These are phyloP conservation scores for Acanthopagrus latus DNA, from an alignment of 2,797 vertebrate species.

Conservation along the genomic window DNA sequence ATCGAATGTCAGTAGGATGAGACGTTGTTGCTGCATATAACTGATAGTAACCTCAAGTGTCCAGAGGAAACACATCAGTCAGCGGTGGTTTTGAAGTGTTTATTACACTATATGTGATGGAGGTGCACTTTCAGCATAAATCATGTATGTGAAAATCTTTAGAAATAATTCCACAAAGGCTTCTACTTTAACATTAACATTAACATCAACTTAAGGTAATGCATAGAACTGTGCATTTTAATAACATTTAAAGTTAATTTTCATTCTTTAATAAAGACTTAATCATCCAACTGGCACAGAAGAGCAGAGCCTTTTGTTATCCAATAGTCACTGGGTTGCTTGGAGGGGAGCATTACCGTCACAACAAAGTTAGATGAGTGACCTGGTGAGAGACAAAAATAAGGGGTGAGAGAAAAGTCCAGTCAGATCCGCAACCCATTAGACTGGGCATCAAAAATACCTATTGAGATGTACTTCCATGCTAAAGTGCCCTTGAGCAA, in stretches of 20 bases:
- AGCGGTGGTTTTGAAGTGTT: constrained; percentile 8
- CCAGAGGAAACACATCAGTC: constrained; percentile 16
- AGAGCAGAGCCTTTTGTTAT: constrained; percentile 88
- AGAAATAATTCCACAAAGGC: constrained; percentile 28
- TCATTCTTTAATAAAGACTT: constrained; percentile 41
- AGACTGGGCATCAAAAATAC: background rate
- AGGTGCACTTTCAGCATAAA: constrained; percentile 14
- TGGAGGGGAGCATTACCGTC: constrained; percentile 85
- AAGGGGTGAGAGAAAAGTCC: constrained; percentile 3
- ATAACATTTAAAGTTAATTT: constrained; percentile 29
- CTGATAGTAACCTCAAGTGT: constrained; percentile 7
- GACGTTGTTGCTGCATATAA: constrained; percentile 10
- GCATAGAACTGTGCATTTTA: background rate
- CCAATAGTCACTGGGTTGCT: constrained; percentile 85
- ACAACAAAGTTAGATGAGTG: constrained; percentile 90
- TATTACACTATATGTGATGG: constrained; percentile 30
- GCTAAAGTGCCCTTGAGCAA: background rate
- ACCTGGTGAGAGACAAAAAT: constrained; percentile 72
- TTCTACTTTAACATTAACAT: background rate
- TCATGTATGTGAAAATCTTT: background rate
- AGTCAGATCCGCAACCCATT: background rate
- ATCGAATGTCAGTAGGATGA: constrained; percentile 14
- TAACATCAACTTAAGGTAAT: constrained; percentile 4
- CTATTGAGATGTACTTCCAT: too few species aligned
- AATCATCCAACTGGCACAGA: constrained; percentile 87